Base-by-base conservation (phyloP, 1,140 invertebrate species). In the Dreissena rostriformis region DNA sequence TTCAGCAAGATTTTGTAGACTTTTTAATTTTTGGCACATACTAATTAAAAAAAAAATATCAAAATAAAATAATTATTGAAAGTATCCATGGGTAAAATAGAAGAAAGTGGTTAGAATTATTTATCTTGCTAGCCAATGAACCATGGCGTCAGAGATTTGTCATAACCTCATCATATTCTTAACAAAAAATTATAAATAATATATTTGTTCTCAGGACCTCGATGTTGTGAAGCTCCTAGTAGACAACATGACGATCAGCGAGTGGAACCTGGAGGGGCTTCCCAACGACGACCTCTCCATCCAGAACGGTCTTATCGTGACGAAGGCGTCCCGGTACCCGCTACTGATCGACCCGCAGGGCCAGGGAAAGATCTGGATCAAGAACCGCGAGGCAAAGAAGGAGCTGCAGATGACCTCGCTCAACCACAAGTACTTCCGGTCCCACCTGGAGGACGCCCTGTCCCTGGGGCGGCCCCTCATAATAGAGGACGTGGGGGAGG, bases 361-460 rank as follows among this genome's bases (percentile, higher is more conserved):
- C 89, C 98, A 99, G 94, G 98, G 98, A 11, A 99, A 99, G 94
- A 96, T 97, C 93, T 99, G 98, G 98, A 98, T 99, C 66, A 98
- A 98, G 93, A 98, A 97, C 88, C 98, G 98, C 92, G 98, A 99
- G 94, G 94, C 95, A 22, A 94, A 95, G 14, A 98, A 98, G 93
- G 97, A 98, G 90, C 92, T 90, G 17, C 87, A 95, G 95, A 96
- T 98, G 12, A 99, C 98, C 0, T 97, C 97, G 0, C 93, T 99
- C 63, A 98, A 99, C 94, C 98, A 99, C 92, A 99, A 99, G 93
- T 99, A 99, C 93, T 99, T 99, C 89, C 95, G 98, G 86, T 97
- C 97, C 17, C 98, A 99, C 94, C 94, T 99, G 49, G 98, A 99
- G 94, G 98, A 99, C 90, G 96, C 97, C 89, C 93, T 99, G n/a